Evolutionary conservation across 1,140 invertebrate species (phyloP).

Genomic region (Musca vetustissima): DNA sequence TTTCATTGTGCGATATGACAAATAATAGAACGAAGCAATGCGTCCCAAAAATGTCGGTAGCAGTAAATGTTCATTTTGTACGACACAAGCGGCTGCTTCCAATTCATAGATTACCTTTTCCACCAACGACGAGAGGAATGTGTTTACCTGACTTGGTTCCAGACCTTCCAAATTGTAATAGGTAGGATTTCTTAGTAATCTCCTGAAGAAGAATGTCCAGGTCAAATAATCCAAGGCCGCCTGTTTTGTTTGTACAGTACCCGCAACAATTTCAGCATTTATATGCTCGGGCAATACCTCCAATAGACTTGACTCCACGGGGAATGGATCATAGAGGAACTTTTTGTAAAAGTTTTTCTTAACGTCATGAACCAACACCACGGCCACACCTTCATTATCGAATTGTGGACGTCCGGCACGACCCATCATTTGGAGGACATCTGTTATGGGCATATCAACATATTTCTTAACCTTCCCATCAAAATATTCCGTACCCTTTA

Average conservation of each 20-base stretch:
- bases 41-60: slow-evolving; percentile 84
- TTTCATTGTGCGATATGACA: slow-evolving; percentile 89
- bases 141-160: slow-evolving; percentile 73
- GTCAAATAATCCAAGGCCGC: slow-evolving; percentile 96
- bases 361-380: slow-evolving; percentile 95
- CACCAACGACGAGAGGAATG: slow-evolving; percentile 74
- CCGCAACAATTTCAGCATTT: slow-evolving; percentile 96
- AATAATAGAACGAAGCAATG: slow-evolving; percentile 96
- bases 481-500: slow-evolving; percentile 94
- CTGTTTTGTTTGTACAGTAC: slow-evolving; percentile 89
- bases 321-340: slow-evolving; percentile 98
- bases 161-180: slow-evolving; percentile 86
- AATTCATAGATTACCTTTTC: slow-evolving; percentile 76
- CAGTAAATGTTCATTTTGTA: slow-evolving; percentile 69
- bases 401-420: slow-evolving; percentile 93
- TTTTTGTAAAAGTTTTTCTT: slow-evolving; percentile 99
- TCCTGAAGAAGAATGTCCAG: slow-evolving; percentile 97
- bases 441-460: slow-evolving; percentile 99
- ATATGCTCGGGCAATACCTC: slow-evolving; percentile 93
- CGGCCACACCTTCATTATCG: slow-evolving; percentile 92
- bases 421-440: slow-evolving; percentile 99
- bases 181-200: slow-evolving; percentile 90
- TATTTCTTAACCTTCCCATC: slow-evolving; percentile 96
- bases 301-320: slow-evolving; percentile 94
- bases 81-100: slow-evolving; percentile 75